phyloP scores from a whole-genome alignment of 2,113 vertebrate species.

The Tetraodon nigroviridis region DNA sequence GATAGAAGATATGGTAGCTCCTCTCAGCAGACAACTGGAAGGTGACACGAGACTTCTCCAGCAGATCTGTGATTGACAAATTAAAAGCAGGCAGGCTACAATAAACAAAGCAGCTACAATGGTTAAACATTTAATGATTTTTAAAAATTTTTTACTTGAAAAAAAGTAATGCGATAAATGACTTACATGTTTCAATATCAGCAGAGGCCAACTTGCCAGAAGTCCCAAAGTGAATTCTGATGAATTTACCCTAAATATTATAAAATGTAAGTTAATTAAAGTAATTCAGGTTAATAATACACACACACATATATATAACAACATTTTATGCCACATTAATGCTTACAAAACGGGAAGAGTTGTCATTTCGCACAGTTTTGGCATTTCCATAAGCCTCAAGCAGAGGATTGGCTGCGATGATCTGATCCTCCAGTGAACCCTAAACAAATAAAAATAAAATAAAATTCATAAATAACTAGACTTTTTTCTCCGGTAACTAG shows the following conservation, averaged over 20 bases:
- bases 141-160: not conserved
- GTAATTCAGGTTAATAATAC: no score
- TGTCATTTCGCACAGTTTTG: slow-evolving; percentile 84
- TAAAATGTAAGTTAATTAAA: not conserved
- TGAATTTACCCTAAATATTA: slow-evolving; percentile 18
- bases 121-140: not conserved
- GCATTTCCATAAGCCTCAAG: slow-evolving; percentile 83
- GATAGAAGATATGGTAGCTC: slow-evolving; percentile 71
- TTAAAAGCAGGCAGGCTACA: not conserved
- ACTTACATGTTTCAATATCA: slow-evolving; percentile 21
- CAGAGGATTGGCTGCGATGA: slow-evolving; percentile 73
- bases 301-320: not conserved
- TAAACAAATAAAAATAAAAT: not conserved
- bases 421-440: slow-evolving; percentile 10
- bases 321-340: not conserved
- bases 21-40: slow-evolving; percentile 69
- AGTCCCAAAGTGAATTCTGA: slow-evolving; percentile 17
- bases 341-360: slow-evolving; percentile 85
- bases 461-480: not conserved
- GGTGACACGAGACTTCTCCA: slow-evolving; percentile 57
- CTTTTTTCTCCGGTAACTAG: no score
- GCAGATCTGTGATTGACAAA: slow-evolving; percentile 43
- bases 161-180: not conserved
- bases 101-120: not conserved
- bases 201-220: slow-evolving; percentile 16